Percentiles rank a stretch among this genome's conserved stretches.
These are phyloP conservation scores for Kuschelorhynchus macadamiae DNA, from an alignment of 2,888 invertebrate genomes.

Conservation along the genomic window DNA sequence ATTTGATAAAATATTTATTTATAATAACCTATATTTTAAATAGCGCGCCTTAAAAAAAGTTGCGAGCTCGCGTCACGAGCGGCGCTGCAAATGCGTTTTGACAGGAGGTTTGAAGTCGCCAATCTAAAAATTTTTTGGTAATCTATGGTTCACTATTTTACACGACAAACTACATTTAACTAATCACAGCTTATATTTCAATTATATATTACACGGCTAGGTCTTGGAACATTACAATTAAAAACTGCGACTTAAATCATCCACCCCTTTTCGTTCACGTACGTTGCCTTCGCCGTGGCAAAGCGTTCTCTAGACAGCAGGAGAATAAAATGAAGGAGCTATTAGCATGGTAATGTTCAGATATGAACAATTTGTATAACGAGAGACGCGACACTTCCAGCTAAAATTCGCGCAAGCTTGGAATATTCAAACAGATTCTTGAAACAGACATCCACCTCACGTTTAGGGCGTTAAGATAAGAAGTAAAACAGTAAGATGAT, in stretches of 20 bases:
- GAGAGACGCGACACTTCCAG: slow-evolving; percentile 63
- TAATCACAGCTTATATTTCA: no score
- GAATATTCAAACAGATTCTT: slow-evolving; percentile 68
- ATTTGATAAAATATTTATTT: no score
- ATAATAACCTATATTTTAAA: no score
- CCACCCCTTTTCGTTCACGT: slow-evolving; percentile 31
- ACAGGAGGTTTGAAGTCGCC: no score
- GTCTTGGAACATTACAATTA: slow-evolving; percentile 29
- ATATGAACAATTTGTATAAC: slow-evolving; percentile 68
- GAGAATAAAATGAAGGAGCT: slow-evolving; percentile 64
- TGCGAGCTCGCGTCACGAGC: no score
- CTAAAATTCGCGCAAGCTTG: slow-evolving; percentile 67
- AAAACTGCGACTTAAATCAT: slow-evolving; percentile 23
- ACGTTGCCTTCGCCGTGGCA: slow-evolving; percentile 10
- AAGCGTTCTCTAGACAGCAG: slow-evolving; percentile 33
- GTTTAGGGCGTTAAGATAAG: slow-evolving; percentile 68
- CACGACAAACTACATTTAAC: no score
- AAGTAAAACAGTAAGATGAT: slow-evolving; percentile 3
- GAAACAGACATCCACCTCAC: slow-evolving; percentile 68
- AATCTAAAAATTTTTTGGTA: no score
- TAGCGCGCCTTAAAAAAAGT: no score
- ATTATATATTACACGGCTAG: no score
- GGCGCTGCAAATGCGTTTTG: no score
- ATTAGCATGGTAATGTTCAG: slow-evolving; percentile 68
- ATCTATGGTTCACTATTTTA: no score